Base-by-base conservation (phyloP, 2,888 invertebrate species). In the Podotricha telesiphe region DNA sequence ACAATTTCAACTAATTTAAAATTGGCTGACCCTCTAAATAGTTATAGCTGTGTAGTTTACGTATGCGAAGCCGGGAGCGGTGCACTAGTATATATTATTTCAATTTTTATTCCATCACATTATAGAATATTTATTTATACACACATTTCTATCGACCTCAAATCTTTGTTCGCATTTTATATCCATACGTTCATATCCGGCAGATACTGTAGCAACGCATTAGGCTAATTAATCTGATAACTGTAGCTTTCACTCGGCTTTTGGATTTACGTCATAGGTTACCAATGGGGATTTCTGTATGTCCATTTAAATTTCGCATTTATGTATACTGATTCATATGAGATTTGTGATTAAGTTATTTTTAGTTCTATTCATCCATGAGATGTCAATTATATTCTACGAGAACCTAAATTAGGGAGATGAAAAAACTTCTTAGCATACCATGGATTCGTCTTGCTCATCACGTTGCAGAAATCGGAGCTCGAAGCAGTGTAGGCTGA, bases 181-280 rank as follows among this genome's bases (percentile, higher is more conserved):
- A 56, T 58, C 48, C 47, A 58, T 42, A 42, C 20, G 11, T 56
- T 28, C 40, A 8, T 45, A 40, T 66, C 40, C 66, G 22, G 22
- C 66, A 55, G 66, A 42, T 28, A 37, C 34, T 48, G 51, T 47
- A 62, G 65, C 42, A 67, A 71, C 42, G 59, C 73, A 73, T 73
- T 73, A 73, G 67, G 51, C 20, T 67, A 72, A 68, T 75, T 71
- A 67, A 68, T 73, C 70, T 58, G 69, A 73, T 75, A 70, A 59
- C 51, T 7, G 37, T 34, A 51, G 70, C 37, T 67, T 67, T 64
- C 67, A 70, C 51, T 67, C 63, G 51, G 62, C 48, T 67, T 67
- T 40, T 45, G 37, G 68, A 48, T 50, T 55, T 45, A 59, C 59
- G 59, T 59, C 59, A 45, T 59, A 59, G 55, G 51, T 51, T 42